Conservation (phyloP, 2,888 invertebrate genomes). For the Tanaodytes sp. region DNA sequence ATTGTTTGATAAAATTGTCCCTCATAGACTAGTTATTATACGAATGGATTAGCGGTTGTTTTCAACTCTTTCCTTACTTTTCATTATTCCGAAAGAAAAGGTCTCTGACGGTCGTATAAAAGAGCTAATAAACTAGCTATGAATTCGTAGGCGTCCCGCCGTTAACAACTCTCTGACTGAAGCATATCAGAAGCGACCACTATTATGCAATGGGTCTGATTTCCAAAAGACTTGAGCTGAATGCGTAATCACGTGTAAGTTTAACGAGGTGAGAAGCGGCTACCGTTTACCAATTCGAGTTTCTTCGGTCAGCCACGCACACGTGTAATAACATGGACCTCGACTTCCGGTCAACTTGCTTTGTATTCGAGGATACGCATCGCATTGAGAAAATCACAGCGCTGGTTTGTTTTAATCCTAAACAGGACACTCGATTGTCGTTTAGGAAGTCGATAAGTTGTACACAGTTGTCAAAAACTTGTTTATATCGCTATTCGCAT, state of each 20-base stretch:
- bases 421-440: no score
- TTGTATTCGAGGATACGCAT: conserved; percentile 47
- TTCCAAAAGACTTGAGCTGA: conserved; percentile 50
- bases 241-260: conserved; percentile 49
- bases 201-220: conserved; percentile 53
- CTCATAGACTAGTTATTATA: no score
- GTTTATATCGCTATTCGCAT: no score
- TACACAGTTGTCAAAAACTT: no score
- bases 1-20: no score
- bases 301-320: conserved; percentile 37
- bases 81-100: conserved; percentile 9
- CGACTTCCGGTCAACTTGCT: conserved; percentile 42
- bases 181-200: conserved; percentile 42
- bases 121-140: conserved; percentile 27
- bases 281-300: conserved; percentile 54
- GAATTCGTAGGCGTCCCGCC: conserved; percentile 26
- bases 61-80: neutral
- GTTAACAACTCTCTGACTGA: conserved; percentile 18
- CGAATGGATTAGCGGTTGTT: no score
- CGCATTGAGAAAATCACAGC: conserved; percentile 27
- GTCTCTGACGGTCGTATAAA: conserved; percentile 17
- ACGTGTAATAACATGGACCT: conserved; percentile 32
- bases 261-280: conserved; percentile 55
- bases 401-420: neutral
- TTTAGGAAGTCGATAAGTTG: no score